These are phyloP conservation scores for Drosophila diplacantha DNA, from an alignment of 2,888 invertebrate genomes.

Conservation along the genomic window DNA sequence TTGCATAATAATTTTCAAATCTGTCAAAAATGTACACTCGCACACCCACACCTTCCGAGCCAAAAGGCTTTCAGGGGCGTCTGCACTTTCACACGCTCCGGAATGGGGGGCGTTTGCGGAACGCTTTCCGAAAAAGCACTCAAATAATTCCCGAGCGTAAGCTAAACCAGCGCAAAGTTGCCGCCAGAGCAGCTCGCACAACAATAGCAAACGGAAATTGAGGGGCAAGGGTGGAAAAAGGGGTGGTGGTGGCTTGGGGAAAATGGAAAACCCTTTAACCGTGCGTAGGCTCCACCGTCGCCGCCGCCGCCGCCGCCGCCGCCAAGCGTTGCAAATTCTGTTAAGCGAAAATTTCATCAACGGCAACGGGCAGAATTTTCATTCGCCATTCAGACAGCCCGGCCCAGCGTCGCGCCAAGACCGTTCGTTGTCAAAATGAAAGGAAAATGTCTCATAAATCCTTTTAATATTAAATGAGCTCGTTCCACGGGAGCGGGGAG, in stretches of 20 bases:
- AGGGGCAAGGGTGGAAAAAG: slow-evolving; percentile 4
- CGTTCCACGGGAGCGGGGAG: slow-evolving; percentile 42
- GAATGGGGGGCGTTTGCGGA: slow-evolving; percentile 29
- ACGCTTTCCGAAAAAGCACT: slow-evolving; percentile 62
- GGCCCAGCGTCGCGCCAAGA: slow-evolving; percentile 1
- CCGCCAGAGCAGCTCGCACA: slow-evolving; percentile 51
- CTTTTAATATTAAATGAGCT: slow-evolving; percentile 76
- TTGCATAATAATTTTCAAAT: slow-evolving; percentile 75
- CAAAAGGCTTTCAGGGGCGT: slow-evolving; percentile 56
- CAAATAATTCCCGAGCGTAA: slow-evolving; percentile 72
- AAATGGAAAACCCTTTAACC: slow-evolving; percentile 71
- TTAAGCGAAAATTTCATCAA: slow-evolving; percentile 74
- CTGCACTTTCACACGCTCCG: slow-evolving; percentile 70
- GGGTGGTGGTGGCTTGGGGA: not conserved
- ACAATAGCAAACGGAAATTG: slow-evolving; percentile 52
- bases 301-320: slow-evolving; percentile 31
- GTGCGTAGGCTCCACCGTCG: slow-evolving; percentile 49
- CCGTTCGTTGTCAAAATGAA: slow-evolving; percentile 72
- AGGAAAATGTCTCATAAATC: slow-evolving; percentile 76
- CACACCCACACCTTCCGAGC: slow-evolving; percentile 32
- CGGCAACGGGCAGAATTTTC: slow-evolving; percentile 58
- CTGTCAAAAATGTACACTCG: slow-evolving; percentile 69
- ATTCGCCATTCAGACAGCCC: slow-evolving; percentile 55
- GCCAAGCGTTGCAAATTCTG: slow-evolving; percentile 71
- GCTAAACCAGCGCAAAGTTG: slow-evolving; percentile 71